Percentiles rank a stretch among this genome's conserved stretches.
Conservation (phyloP, 2,888 invertebrate species). For the Lumbricus terrestris region DNA sequence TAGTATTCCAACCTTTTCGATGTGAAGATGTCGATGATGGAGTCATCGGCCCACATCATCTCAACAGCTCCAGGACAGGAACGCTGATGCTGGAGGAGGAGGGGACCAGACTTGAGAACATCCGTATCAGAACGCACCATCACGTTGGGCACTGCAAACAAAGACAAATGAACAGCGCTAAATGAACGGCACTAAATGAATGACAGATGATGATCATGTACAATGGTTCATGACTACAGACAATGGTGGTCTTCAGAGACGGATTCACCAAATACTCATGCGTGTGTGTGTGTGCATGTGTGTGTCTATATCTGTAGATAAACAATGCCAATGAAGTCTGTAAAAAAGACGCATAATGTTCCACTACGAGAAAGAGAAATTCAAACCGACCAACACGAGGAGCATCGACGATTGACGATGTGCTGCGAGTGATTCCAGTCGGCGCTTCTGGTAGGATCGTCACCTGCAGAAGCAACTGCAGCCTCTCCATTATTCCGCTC, state of each 20-base stretch:
- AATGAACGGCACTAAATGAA: background rate
- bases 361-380: background rate
- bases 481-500: slow-evolving; percentile 47
- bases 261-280: too few relatives aligned
- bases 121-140: slow-evolving; percentile 55
- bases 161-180: background rate
- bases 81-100: background rate
- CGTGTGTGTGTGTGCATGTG: too few relatives aligned
- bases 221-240: too few relatives aligned
- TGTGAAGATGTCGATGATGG: slow-evolving; percentile 44
- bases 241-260: too few relatives aligned
- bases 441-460: slow-evolving; percentile 44
- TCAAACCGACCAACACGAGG: slow-evolving; percentile 17
- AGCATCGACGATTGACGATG: slow-evolving; percentile 43
- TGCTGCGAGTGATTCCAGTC: slow-evolving; percentile 43
- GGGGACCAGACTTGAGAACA: slow-evolving; percentile 41
- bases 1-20: background rate
- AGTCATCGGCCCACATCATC: slow-evolving; percentile 45
- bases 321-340: background rate
- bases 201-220: too few relatives aligned
- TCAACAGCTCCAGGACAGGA: slow-evolving; percentile 43
- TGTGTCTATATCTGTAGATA: too few relatives aligned
- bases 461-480: slow-evolving; percentile 53
- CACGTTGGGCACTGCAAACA: slow-evolving; percentile 40
- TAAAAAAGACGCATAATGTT: background rate